These are phyloP conservation scores for Pseudorectes ferrugineus DNA, from an alignment of 2,113 vertebrate species.

Conservation along the genomic window DNA sequence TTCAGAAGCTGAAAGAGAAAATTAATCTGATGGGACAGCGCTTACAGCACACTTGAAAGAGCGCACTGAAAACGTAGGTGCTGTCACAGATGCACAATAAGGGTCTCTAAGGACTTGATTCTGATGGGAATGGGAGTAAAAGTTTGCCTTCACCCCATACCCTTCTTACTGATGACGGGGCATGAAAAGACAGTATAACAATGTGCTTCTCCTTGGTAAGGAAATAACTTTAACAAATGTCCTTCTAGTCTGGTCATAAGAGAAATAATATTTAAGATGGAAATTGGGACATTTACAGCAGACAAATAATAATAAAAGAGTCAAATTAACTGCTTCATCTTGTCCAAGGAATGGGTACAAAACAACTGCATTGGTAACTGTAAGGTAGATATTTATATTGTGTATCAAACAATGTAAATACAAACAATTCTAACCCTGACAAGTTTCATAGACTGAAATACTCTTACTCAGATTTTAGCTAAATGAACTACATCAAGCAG, in stretches of 20 bases:
- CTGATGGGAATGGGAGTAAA: background rate
- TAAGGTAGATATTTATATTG: background rate
- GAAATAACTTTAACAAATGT: background rate
- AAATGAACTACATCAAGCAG: background rate
- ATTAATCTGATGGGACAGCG: background rate
- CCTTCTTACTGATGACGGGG: background rate
- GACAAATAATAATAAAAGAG: background rate
- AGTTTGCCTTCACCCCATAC: background rate
- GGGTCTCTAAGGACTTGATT: background rate
- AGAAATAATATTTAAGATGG: background rate
- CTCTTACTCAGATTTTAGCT: background rate
- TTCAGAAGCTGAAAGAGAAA: background rate
- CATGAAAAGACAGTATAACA: background rate
- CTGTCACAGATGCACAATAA: fast-evolving
- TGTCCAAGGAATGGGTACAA: background rate
- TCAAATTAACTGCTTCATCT: background rate
- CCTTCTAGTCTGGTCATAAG: background rate
- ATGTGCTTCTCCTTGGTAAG: background rate
- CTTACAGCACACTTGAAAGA: background rate
- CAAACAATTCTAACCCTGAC: background rate
- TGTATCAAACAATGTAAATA: background rate
- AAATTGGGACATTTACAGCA: background rate
- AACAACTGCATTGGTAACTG: background rate
- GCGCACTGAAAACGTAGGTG: background rate
- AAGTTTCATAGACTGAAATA: background rate